Base-by-base conservation (phyloP, 2,888 invertebrate species). In the Litoditis marina region DNA sequence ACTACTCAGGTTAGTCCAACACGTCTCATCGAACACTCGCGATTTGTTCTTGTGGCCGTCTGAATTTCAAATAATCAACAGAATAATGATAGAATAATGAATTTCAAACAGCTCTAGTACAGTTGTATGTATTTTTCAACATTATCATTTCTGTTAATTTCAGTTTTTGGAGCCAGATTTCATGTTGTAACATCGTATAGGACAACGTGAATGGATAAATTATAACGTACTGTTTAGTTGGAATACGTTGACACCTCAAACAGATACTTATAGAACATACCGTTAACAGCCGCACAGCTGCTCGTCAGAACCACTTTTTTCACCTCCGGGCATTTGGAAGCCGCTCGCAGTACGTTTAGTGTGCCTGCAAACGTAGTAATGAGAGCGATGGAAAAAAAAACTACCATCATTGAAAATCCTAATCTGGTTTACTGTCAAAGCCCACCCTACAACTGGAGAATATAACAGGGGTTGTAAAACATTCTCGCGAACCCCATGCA, bases 301-400 rank as follows among this genome's bases (percentile, higher is more conserved):
- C 86, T 86, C 3, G 86, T 87, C 34, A 87, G 69, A 7, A 87
- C 85, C 22, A 87, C 84, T 58, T 86, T 81, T 70, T 84, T 85
- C 53, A 75, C 67, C 5, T 56, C 55, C 11, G 56, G 83, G 51
- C 83, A 82, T 49, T 81, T 82, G 13, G 83, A 80, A 70, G 85
- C 85, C 34, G 86, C 86, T 72, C 84, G 83, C 16, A 87, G 77
- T 1, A 87, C 84, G 59, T 80, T 82, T 65, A 83, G 79, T 0
- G 86, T 86, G 2, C 86, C 86, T 49, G 86, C 84, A 51, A 51
- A n/a, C n/a, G n/a, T n/a, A n/a, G n/a, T n/a, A n/a, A n/a, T n/a
- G n/a, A n/a, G n/a, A n/a, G n/a, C n/a, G n/a, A n/a, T n/a, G n/a
- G n/a, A n/a, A n/a, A n/a, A n/a, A n/a, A n/a, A n/a, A n/a, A n/a